phyloP scores from a whole-genome alignment of 2,797 vertebrate species.

The Lateolabrax maculatus region DNA sequence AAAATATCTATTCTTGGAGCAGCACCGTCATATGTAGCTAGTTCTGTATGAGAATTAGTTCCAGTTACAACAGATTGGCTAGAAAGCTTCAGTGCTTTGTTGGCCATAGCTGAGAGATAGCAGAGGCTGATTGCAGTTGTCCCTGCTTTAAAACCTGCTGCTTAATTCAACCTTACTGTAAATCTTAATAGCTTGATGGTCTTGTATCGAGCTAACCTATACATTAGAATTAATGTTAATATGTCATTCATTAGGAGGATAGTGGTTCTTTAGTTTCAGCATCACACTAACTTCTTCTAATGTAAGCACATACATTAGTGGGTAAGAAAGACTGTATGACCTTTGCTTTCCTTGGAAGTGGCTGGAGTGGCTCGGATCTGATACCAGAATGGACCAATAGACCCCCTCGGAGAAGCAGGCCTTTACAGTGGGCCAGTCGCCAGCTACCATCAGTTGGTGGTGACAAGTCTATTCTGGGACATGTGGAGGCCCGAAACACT shows the following conservation, averaged over 20 bases:
- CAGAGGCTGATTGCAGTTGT: not conserved
- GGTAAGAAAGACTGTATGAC: slow-evolving; percentile 59
- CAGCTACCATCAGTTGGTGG: slow-evolving; percentile 60
- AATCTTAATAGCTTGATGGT: not conserved
- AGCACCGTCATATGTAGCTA: not conserved
- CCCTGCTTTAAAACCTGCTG: not conserved
- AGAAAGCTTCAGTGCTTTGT: not conserved
- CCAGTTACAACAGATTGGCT: not conserved
- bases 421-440: slow-evolving; percentile 68
- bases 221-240: not conserved
- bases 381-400: slow-evolving; percentile 54
- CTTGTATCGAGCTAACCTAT: not conserved
- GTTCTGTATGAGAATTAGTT: not conserved
- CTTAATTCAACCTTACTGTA: not conserved
- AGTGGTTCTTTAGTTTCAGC: slow-evolving; percentile 9
- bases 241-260: not conserved
- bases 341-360: slow-evolving; percentile 70
- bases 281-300: slow-evolving; percentile 36
- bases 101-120: not conserved
- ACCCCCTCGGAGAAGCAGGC: slow-evolving; percentile 22
- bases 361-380: slow-evolving; percentile 52
- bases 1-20: not conserved
- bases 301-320: slow-evolving; percentile 27
- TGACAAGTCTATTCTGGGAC: slow-evolving; percentile 84
- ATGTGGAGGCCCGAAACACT: slow-evolving; percentile 51